Evolutionary conservation across 2,113 vertebrate genomes (phyloP), one percentile per base, ranked within the genome.

Genomic region (Ictalurus punctatus): DNA sequence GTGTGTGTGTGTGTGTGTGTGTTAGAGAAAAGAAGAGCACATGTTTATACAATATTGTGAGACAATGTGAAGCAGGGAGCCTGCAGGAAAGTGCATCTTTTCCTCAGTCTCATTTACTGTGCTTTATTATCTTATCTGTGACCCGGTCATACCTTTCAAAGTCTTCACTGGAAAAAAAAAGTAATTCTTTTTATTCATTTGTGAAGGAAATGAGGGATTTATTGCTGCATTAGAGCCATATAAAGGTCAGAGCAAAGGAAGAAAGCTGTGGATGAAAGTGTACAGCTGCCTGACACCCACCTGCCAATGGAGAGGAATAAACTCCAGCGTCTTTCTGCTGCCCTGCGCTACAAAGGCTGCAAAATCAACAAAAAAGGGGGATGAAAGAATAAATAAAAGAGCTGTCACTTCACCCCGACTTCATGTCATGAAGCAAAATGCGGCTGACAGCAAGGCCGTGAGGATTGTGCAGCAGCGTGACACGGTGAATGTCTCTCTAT

Each of bases 361-460:
- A 58, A 59, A 83, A 34, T 63, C 69, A 83, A 86, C 59, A 52
- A 84, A 87, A 76, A 86, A 65, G 67, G 13, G 16, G 71, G 71
- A 54, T n/a, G 23, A 89, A 86, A 44, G 52, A 61, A 78, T 69
- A 86, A 88, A 86, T 88, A 90, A 85, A 78, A 86, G 69, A 84
- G 27, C 27, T 86, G 84, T 52, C 76, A 83, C 37, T 69, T 79
- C 34, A 44, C 19, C 58, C 48, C 83, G 82, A 52, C 74, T 25
- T 88, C 69, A 81, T 58, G 82, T 82, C 73, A 84, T 88, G 84
- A 81, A 88, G 76, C 48, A 89, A 76, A 91, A 88, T 85, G 73
- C 37, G 9, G 6, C 37, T 87, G 86, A 90, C 48, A 83, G 79
- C 74, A 4, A 52, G 84, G 59, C 73, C 52, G 61, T 48, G 78